Base-by-base conservation (phyloP, 1,140 invertebrate genomes). In the Anthonomus grandis region DNA sequence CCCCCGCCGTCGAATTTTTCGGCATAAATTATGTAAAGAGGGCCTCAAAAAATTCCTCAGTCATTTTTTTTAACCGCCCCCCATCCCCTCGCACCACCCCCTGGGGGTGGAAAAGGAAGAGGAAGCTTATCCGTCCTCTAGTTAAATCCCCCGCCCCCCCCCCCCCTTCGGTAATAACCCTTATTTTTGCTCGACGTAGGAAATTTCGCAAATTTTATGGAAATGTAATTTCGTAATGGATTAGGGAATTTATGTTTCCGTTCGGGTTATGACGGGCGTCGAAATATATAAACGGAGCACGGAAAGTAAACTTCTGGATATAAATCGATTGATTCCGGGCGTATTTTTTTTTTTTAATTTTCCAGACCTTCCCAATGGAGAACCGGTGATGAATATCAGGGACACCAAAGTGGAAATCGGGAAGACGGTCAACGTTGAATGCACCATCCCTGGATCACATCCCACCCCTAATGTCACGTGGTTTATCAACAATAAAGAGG, bases 401-500 rank as follows among this genome's bases (percentile, higher is more conserved):
- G 62, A 64, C 13, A 54, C 64, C 19, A 70, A 69, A 55, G 63
- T 69, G 10, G 69, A 71, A 51, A 65, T 71, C 21, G 70, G 69
- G 17, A 70, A 70, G 53, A 62, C 54, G 46, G 78, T 81, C 21
- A 70, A 69, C 17, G 78, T 74, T 2, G 78, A 81, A 63, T 83
- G 82, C 57, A 75, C 75, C 2, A 78, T 80, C 0, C 71, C 76
- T 0, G 74, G 76, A 0, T 82, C 80, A 0, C 71, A 79, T 49
- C 83, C 82, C 8, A 75, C 80, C 2, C 79, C 81, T 12, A 84
- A 83, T 52, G 73, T 85, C 53, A 81, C 80, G 38, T 85, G 83
- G 83, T 81, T 74, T 70, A 78, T 85, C 67, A 85, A 85, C 62
- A 79, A 81, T 56, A 76, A 82, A 66, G 74, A 79, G 78, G 81